Evolutionary conservation across 2,113 vertebrate genomes (phyloP).

Genomic region (Carassius auratus): DNA sequence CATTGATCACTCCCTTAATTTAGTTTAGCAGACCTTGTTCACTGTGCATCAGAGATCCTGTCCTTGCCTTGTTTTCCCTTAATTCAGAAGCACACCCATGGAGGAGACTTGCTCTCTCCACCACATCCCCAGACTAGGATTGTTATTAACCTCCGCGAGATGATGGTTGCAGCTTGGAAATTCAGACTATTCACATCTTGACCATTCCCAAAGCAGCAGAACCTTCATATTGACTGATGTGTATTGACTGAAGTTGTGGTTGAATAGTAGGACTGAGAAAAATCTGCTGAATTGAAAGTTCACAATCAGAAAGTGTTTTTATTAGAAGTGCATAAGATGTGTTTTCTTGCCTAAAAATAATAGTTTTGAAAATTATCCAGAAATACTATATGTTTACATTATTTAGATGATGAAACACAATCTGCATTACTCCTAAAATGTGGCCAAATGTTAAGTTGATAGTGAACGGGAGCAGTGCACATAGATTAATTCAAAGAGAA

Average conservation of each 20-base stretch:
- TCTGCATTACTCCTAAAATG: neutral
- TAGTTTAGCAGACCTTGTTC: conserved; percentile 45
- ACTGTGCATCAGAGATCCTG: conserved; percentile 51
- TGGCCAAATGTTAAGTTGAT: conserved; percentile 34
- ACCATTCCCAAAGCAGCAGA: neutral
- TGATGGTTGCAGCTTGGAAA: neutral
- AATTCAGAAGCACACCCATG: conserved; percentile 17
- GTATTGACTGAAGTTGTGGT: neutral
- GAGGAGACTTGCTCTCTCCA: neutral
- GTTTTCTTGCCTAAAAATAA: too few species aligned
- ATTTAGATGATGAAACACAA: conserved; percentile 10
- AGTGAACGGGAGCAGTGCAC: neutral
- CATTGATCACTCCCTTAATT: neutral
- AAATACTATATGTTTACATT: too few species aligned
- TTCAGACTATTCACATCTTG: neutral
- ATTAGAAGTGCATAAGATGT: neutral
- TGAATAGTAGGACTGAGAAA: neutral
- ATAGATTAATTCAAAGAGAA: neutral
- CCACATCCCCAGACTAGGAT: neutral
- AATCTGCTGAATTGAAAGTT: neutral
- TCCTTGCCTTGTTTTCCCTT: conserved; percentile 31
- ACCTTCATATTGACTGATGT: conserved; percentile 16
- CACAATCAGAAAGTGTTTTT: neutral
- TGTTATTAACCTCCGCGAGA: conserved; percentile 1
- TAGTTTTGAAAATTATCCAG: too few species aligned